Evolutionary conservation across 2,113 vertebrate species (phyloP).

Genomic region (Pollachius pollachius): DNA sequence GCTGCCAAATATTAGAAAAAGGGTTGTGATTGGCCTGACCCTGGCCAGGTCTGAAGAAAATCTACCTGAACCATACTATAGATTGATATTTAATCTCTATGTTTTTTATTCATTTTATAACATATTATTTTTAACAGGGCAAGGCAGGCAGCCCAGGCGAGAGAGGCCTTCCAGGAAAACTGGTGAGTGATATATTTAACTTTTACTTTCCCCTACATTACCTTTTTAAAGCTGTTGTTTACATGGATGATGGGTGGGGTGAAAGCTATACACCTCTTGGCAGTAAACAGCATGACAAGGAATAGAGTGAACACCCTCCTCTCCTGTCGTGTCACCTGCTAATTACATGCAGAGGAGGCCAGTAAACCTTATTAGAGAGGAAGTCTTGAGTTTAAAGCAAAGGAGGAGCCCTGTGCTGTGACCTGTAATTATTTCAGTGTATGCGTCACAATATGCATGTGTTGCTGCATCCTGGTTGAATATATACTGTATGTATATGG

Average conservation of each 20-base stretch:
- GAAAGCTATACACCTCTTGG: too few relatives aligned
- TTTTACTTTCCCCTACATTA: neutral
- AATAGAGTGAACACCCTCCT: too few relatives aligned
- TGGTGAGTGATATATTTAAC: conserved; percentile 75
- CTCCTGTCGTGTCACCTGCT: too few relatives aligned
- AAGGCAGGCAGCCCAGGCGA: conserved; percentile 87
- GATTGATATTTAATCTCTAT: too few relatives aligned
- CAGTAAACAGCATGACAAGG: neutral
- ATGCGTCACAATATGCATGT: neutral
- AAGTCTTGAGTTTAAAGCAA: too few relatives aligned
- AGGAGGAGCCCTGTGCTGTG: too few relatives aligned
- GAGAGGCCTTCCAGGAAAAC: conserved; percentile 80
- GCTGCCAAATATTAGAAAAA: too few relatives aligned
- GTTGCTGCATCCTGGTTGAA: neutral
- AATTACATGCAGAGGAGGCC: too few relatives aligned
- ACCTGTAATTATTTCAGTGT: neutral
- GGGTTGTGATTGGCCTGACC: too few relatives aligned
- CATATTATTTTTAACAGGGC: conserved; percentile 75
- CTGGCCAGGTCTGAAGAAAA: too few relatives aligned
- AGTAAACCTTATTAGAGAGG: too few relatives aligned
- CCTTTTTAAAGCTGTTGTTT: conserved; percentile 22
- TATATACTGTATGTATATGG: neutral
- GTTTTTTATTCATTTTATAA: neutral
- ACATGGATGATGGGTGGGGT: neutral
- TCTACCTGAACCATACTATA: too few relatives aligned